A percentile compares a stretch with the other conserved stretches of the same genome.
phyloP scores from a whole-genome alignment of 2,797 vertebrate species.

The Potorous gilbertii region DNA sequence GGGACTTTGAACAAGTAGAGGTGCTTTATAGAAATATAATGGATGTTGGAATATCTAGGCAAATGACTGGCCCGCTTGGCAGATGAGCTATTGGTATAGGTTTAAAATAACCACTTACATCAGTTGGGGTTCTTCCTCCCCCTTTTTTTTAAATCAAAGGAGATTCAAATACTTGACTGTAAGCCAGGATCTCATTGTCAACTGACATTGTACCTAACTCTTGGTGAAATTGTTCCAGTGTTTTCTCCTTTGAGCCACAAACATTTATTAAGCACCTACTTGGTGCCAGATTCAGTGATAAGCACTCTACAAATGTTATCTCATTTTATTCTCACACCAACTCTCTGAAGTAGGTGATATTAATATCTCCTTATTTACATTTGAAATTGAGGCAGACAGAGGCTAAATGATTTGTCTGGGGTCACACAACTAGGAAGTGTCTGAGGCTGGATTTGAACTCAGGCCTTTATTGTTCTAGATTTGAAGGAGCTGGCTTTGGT shows the following conservation, averaged over 20 bases:
- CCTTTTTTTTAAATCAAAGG: neutral
- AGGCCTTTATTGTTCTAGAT: too few relatives aligned
- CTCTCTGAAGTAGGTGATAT: too few relatives aligned
- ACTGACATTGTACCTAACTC: neutral
- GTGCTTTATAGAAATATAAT: neutral
- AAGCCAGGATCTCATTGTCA: neutral
- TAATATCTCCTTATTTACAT: too few relatives aligned
- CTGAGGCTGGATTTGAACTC: neutral
- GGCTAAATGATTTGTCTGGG: neutral
- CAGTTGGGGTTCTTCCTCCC: neutral
- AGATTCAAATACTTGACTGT: neutral
- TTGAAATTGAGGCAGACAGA: too few relatives aligned
- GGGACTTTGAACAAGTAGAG: neutral
- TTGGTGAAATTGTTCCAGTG: neutral
- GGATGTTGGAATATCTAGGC: slow-evolving; percentile 11
- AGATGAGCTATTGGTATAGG: slow-evolving; percentile 34
- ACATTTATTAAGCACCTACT: neutral
- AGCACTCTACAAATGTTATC: too few relatives aligned
- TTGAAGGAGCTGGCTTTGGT: too few relatives aligned
- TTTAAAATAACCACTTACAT: slow-evolving; percentile 12
- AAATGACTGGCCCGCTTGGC: neutral
- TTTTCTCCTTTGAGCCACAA: neutral
- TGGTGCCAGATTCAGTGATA: neutral
- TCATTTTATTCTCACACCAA: too few relatives aligned
- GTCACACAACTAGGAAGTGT: neutral